Evolutionary conservation across 2,113 vertebrate species (phyloP).

Genomic region (Lamprotornis superbus): DNA sequence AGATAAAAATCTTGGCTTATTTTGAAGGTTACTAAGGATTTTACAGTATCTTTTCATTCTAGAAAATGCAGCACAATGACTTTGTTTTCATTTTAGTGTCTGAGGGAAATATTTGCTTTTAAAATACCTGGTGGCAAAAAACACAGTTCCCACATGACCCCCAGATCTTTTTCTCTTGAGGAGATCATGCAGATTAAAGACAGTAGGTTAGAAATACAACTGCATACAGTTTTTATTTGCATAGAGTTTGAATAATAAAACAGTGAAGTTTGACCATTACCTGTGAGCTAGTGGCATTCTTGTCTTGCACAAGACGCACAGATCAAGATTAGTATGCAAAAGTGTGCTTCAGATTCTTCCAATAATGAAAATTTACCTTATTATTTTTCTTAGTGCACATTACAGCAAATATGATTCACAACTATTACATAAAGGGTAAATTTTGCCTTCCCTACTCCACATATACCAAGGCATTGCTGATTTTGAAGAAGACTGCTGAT

Average conservation of each 20-base stretch:
- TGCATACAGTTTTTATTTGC: neutral
- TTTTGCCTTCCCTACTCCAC: neutral
- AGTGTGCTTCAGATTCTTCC: neutral
- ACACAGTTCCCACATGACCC: neutral
- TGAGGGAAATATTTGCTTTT: slow-evolving; percentile 51
- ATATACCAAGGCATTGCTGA: neutral
- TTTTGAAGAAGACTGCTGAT: neutral
- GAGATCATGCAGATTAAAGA: neutral
- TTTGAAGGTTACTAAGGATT: neutral
- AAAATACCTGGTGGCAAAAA: slow-evolving; percentile 22
- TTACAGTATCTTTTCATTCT: neutral
- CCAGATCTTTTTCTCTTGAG: slow-evolving; percentile 1
- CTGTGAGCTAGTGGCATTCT: neutral
- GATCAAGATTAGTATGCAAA: neutral
- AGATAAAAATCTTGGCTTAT: neutral
- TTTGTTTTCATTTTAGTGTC: slow-evolving; percentile 47
- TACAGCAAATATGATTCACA: neutral
- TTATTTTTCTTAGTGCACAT: neutral
- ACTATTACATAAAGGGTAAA: neutral
- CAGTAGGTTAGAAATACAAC: slow-evolving; percentile 4
- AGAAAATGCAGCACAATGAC: neutral
- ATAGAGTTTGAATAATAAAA: neutral
- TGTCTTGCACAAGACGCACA: neutral
- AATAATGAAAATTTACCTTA: neutral
- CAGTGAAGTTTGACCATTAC: neutral